phyloP scores from a whole-genome alignment of 2,797 vertebrate genomes.

The Schizopygopsis malacanthus region DNA sequence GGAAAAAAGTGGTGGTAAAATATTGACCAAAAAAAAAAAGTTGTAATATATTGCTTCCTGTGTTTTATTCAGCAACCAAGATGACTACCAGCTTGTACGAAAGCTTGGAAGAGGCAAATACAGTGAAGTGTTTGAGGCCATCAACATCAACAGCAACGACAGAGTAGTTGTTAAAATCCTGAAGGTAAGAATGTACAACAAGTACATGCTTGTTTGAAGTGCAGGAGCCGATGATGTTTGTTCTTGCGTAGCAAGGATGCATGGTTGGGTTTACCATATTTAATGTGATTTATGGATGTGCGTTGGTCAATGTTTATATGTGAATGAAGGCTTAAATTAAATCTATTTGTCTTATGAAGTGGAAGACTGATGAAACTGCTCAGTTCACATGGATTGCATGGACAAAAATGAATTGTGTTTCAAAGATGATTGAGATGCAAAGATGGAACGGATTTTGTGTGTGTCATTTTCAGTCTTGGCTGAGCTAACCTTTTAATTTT shows the following conservation, averaged over 20 bases:
- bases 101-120: constrained; percentile 97
- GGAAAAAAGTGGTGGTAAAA: neutral
- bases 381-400: neutral
- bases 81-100: constrained; percentile 96
- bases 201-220: too few relatives aligned
- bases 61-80: constrained; percentile 88
- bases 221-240: neutral
- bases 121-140: constrained; percentile 98
- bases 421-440: neutral
- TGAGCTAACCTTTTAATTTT: neutral
- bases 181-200: constrained; percentile 81
- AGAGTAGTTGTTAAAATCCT: constrained; percentile 98
- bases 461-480: neutral
- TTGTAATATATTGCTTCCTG: constrained; percentile 36
- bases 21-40: neutral
- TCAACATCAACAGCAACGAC: constrained; percentile 98
- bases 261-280: neutral
- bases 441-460: neutral
- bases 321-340: neutral
- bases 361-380: neutral
- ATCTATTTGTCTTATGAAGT: neutral
- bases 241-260: neutral
- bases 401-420: neutral
- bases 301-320: neutral
- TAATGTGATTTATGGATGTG: neutral